Evolutionary conservation across 2,888 invertebrate species (phyloP), one percentile per base, ranked within the genome.

Genomic region (Eumacrocentrus americanus): DNA sequence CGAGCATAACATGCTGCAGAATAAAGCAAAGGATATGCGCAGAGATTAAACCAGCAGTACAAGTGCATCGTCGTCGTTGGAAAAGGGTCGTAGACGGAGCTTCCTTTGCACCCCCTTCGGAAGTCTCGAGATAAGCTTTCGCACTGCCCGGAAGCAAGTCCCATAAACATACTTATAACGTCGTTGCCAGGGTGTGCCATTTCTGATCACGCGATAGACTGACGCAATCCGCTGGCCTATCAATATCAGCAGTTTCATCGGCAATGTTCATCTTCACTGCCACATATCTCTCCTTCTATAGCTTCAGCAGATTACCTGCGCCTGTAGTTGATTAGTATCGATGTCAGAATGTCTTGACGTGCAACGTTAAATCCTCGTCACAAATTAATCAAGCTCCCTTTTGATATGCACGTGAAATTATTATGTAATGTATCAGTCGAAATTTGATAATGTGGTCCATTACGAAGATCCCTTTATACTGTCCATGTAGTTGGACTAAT

Each of bases 21-120:
- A 58, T 58, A 58, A 58, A 46, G 20, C 25, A 44, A 37, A 53
- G 53, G 52, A 58, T 58, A 58, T 47, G 46, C 58, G 22, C 50
- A 62, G 57, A 62, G 69, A 70, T 64, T 72, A 69, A 70, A 70
- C 69, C 66, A 65, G 58, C 54, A 58, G 18, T 42, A 20, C 42
- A 42, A 44, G 38, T 46, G 35, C 22, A 50, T 47, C 23, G 40
- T 38, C 23, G 38, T 46, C 38, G 34, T 53, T 34, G 47, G 37
- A 38, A 52, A 23, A 25, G 47, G 38, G 40, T 47, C 29, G 46
- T 40, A 25, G 46, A 48, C 42, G 22, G 23, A 23, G 34, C 47
- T 48, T 54, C 53, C 54, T 54, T 44, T 44, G 25, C 34, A 11
- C 12, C 20, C 20, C 22, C 29, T 18, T 25, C 46, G 38, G 29